Conservation (phyloP, 2,888 invertebrate species). For the Meiosimyza platycephala region DNA sequence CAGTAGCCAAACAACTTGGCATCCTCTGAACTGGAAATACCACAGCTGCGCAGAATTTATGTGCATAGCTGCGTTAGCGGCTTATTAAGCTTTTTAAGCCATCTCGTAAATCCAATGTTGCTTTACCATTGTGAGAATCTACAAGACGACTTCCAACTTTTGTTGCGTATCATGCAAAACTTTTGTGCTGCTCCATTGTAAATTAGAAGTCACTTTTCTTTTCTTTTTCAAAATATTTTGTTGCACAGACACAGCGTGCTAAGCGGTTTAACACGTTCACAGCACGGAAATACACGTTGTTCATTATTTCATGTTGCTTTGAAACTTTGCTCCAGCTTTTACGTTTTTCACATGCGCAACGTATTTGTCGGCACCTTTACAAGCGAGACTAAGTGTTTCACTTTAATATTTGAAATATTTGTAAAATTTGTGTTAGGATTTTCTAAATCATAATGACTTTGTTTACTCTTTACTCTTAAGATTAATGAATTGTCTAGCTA, state of each 20-base stretch:
- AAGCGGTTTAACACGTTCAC: constrained; percentile 3
- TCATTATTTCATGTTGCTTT: too few species aligned
- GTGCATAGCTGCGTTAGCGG: not conserved
- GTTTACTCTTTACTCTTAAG: too few species aligned
- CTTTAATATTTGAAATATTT: too few species aligned
- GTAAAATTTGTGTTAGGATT: too few species aligned
- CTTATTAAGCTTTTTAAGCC: not conserved
- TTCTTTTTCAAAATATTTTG: not conserved
- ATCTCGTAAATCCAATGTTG: not conserved
- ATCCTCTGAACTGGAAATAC: not conserved
- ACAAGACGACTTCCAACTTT: not conserved
- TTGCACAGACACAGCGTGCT: too few species aligned
- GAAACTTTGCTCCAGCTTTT: not conserved
- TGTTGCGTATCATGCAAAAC: constrained; percentile 26
- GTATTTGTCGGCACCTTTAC: constrained; percentile 8
- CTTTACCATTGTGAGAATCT: not conserved
- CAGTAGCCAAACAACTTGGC: too few species aligned
- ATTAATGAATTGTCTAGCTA: too few species aligned
- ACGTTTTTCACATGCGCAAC: not conserved
- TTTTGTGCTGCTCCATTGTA: not conserved
- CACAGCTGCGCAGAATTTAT: not conserved
- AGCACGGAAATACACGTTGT: constrained; percentile 13
- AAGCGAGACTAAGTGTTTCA: too few species aligned
- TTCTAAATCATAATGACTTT: too few species aligned
- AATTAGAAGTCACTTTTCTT: not conserved